Evolutionary conservation across 2,888 invertebrate species (phyloP), one percentile per base, ranked within the genome.

Genomic region (Andricus quercusramuli): DNA sequence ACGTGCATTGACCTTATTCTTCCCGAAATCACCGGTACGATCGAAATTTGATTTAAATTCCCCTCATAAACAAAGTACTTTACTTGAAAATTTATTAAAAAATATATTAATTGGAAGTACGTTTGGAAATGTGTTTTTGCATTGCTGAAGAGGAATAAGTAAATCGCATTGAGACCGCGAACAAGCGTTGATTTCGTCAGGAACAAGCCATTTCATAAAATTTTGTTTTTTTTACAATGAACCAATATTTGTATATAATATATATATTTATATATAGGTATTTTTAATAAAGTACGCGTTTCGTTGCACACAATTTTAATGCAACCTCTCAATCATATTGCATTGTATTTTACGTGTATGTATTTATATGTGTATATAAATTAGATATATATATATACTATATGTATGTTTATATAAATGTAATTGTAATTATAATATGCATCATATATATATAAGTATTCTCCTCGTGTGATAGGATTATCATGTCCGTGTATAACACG

Each of bases 301-400:
- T 91, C 90, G 90, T 92, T 92, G 91, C 91, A 90, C 89, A 88
- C 88, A 88, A 86, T 87, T 88, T 86, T 87, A 84, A 88, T 90
- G 91, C 91, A 91, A 91, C 90, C 87, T 80, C 82, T 83, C 77
- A 78, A 81, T 86, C 88, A 86, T 87, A 87, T 88, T 88, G 86
- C 86, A 86, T 85, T 87, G 85, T 86, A 85, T 87, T 83, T 87
- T 82, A 86, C 78, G 79, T 78, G 78, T 79, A 68, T 62, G 84
- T 87, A 85, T 86, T 83, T 82, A 83, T 80, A 62, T 82, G 80
- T 82, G 83, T 85, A 83, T 82, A 66, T 85, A 76, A 80, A 82
- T 81, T 77, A 78, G 65, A 79, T 78, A 78, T 80, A 83, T 87
- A 78, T 78, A 82, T 83, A 80, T 86, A 80, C 81, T 77, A 78